Evolutionary conservation across 2,888 invertebrate genomes (phyloP), one percentile per base, ranked within the genome.

Genomic region (Hipparchia sbordonii): DNA sequence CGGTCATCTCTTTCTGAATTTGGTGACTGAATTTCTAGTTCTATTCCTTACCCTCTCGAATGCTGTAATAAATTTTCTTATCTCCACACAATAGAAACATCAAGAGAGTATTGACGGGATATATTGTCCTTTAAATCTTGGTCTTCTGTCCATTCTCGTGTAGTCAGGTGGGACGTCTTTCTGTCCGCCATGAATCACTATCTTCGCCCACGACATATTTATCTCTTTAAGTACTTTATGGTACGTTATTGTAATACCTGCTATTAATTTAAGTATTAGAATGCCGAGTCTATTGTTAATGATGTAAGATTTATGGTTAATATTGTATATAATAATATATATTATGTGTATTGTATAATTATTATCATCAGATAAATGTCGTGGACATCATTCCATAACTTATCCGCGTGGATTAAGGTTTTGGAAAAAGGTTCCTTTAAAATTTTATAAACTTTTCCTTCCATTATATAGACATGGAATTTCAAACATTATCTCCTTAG

Each of bases 191-290:
- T 91, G 89, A 90, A 89, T 91, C 89, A 90, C 84, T 85, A 84
- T 87, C 85, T 83, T 88, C 89, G 89, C 90, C 90, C 87, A 91
- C 88, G 82, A 84, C 82, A 84, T 85, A 87, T 87, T 89, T 89
- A 87, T 85, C 84, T 86, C 85, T 83, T 81, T 81, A 85, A 87
- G 84, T 83, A 84, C 83, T 46, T 8, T 9, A 6, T 8, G 23
- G 23, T 8, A 65, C 54, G 45, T 70, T 13, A 39, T 51, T 71
- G 59, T 62, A 9, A n/a, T 59, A 51, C 23, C 57, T 61, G 45
- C 59, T 67, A 77, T 76, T 76, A 60, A 12, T 57, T 60, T 6
- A 60, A 10, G 33, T 76, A 77, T 70, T 56, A 76, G 63, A 82
- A 78, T 82, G 74, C 84, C 79, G 77, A 83, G 87, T 10, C 52